phyloP scores from a whole-genome alignment of 2,113 vertebrate species.

The Corythornis cristatus region DNA sequence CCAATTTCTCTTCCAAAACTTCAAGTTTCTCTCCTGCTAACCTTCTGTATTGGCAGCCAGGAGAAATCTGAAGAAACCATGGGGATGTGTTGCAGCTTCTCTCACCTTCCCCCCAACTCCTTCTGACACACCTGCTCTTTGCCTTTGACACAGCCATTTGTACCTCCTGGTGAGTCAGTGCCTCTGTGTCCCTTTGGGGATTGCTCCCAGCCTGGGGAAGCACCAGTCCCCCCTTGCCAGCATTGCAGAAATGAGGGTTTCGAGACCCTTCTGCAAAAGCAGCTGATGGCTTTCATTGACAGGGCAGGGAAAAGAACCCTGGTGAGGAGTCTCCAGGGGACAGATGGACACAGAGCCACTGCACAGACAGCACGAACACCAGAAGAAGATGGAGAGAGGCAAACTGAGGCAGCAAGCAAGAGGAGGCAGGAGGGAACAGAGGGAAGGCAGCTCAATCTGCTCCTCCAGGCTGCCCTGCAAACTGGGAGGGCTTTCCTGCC shows the following conservation, averaged over 20 bases:
- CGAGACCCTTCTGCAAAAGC: neutral
- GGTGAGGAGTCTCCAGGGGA: neutral
- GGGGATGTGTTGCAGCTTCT: neutral
- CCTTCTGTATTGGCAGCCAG: accelerated
- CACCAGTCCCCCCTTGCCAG: accelerated
- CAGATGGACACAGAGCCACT: neutral
- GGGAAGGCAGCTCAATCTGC: conserved; percentile 13
- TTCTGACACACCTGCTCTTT: neutral
- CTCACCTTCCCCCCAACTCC: neutral
- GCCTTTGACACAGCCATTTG: neutral
- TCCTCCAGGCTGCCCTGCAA: conserved; percentile 1
- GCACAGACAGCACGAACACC: neutral
- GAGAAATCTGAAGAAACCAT: neutral
- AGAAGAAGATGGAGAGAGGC: neutral
- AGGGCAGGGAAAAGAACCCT: neutral
- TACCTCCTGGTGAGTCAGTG: neutral
- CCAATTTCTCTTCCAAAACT: neutral
- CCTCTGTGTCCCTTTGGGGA: neutral
- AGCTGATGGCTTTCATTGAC: neutral
- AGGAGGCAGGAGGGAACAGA: neutral
- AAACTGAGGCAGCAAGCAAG: neutral
- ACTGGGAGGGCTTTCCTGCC: neutral
- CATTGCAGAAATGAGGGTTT: neutral
- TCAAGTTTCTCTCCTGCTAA: neutral
- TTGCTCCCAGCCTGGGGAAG: neutral